A percentile compares a stretch with the other conserved stretches of the same genome.
Conservation (phyloP, 2,888 invertebrate genomes). For the Microctonus brassicae region DNA sequence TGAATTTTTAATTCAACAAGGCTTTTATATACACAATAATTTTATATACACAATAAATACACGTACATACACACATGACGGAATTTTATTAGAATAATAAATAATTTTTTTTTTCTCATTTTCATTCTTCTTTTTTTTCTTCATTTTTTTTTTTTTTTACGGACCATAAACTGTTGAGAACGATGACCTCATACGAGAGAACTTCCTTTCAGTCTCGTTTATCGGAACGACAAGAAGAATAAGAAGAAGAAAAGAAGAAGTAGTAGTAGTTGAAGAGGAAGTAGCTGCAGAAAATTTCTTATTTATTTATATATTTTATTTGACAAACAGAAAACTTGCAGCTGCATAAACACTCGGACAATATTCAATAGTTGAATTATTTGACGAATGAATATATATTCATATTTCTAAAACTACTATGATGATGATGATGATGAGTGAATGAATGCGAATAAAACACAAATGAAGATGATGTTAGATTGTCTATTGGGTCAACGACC, state of each 20-base stretch:
- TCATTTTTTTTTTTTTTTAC: too few species aligned
- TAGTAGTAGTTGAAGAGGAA: neutral
- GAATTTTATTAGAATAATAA: slow-evolving; percentile 17
- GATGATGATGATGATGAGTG: neutral
- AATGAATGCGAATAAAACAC: neutral
- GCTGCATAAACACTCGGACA: slow-evolving; percentile 1
- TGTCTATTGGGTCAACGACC: slow-evolving; percentile 39
- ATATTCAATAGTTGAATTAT: slow-evolving; percentile 12
- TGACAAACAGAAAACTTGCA: neutral
- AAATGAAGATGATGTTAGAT: neutral
- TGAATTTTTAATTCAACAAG: neutral
- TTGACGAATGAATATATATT: slow-evolving; percentile 18
- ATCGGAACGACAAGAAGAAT: neutral
- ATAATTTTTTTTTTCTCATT: too few species aligned
- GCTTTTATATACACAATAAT: neutral
- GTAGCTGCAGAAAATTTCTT: neutral
- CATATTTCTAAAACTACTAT: neutral
- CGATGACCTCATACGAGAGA: slow-evolving; percentile 14
- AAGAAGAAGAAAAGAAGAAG: slow-evolving; percentile 1
- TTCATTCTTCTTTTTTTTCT: too few species aligned
- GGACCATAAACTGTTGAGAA: slow-evolving; percentile 22
- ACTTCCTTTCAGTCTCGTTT: slow-evolving; percentile 19
- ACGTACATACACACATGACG: neutral
- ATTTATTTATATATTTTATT: neutral
- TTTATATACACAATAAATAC: too few species aligned